Evolutionary conservation across 2,113 vertebrate species (phyloP).

Genomic region (Carassius gibelio): DNA sequence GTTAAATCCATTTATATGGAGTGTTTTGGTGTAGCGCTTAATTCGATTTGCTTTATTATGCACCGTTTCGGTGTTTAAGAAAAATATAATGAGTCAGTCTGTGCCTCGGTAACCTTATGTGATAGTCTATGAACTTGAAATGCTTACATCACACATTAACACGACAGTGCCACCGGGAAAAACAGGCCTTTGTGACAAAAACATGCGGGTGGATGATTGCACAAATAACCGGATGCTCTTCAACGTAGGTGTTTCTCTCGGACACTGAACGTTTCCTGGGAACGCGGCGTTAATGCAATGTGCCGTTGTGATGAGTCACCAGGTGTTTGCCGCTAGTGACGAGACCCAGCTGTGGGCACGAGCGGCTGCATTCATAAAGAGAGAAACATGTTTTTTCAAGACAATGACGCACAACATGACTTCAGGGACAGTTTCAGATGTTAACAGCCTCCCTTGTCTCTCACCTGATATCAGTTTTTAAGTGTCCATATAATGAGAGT

Average conservation of each 20-base stretch:
- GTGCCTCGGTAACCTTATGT: constrained; percentile 4
- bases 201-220: constrained; percentile 4
- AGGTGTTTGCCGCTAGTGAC: constrained; percentile 60
- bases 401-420: constrained; percentile 4
- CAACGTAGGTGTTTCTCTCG: constrained; percentile 43
- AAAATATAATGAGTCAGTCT: constrained; percentile 12
- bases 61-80: constrained; percentile 35
- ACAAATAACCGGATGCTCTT: constrained; percentile 16
- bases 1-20: constrained; percentile 47
- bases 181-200: constrained; percentile 4
- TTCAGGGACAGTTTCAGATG: not conserved
- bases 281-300: constrained; percentile 57
- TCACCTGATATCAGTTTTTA: not conserved
- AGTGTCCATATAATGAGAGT: not conserved
- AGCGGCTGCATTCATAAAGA: constrained; percentile 52
- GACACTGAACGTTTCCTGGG: constrained; percentile 58
- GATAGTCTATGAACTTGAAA: constrained; percentile 4
- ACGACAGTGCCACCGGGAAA: not conserved
- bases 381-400: constrained; percentile 65
- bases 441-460: not conserved
- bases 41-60: constrained; percentile 45
- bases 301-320: constrained; percentile 62
- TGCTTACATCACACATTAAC: constrained; percentile 9
- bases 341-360: constrained; percentile 68
- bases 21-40: constrained; percentile 11